These are phyloP conservation scores for Polypterus senegalus DNA, from an alignment of 2,113 vertebrate genomes.

Conservation along the genomic window DNA sequence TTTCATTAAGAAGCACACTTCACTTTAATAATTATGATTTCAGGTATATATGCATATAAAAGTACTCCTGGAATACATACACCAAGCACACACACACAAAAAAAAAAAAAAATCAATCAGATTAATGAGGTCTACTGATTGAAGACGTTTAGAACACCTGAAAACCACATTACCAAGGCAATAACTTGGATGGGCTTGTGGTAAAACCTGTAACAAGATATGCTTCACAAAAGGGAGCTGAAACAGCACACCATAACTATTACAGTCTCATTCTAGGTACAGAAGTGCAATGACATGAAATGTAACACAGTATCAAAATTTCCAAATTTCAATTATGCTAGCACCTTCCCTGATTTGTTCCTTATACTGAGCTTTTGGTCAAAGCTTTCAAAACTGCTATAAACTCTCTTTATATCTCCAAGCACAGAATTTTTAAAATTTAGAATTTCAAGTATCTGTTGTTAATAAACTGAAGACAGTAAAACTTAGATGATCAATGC, in stretches of 20 bases:
- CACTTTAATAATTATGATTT: no score
- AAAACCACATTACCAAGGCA: conserved; percentile 26
- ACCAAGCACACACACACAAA: not conserved
- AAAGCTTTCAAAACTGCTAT: no score
- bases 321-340: not conserved
- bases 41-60: no score
- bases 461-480: no score
- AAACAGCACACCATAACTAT: conserved; percentile 23
- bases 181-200: conserved; percentile 23
- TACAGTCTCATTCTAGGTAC: not conserved
- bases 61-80: no score
- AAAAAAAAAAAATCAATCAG: not conserved
- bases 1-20: no score
- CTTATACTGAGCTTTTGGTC: no score
- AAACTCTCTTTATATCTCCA: no score
- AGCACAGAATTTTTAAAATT: no score
- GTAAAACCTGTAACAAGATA: conserved; percentile 23
- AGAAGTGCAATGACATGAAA: not conserved
- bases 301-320: no score
- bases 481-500: no score
- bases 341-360: not conserved
- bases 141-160: conserved; percentile 3
- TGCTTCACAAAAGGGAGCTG: conserved; percentile 21
- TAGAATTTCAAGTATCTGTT: no score
- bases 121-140: not conserved